Percentiles rank a stretch among this genome's conserved stretches.
Conservation (phyloP, 2,113 vertebrate genomes). For the Nansenia antarctica region DNA sequence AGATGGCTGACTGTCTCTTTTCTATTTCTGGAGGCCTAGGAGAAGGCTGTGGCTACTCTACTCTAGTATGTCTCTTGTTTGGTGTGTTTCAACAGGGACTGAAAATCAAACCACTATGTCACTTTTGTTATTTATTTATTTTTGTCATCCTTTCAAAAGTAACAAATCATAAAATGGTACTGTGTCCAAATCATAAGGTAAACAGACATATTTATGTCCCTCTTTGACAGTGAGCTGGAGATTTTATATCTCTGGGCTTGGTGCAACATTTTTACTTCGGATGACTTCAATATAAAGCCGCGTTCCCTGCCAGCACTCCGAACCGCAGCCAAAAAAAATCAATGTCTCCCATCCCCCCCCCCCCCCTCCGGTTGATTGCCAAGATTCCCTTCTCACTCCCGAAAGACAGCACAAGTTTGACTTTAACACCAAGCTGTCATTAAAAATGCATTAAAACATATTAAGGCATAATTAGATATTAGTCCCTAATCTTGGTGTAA, state of each 20-base stretch:
- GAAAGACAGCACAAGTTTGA: conserved; percentile 50
- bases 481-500: conserved; percentile 71
- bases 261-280: conserved; percentile 42
- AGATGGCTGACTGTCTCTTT: background rate
- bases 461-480: conserved; percentile 77
- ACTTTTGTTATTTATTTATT: conserved; percentile 46
- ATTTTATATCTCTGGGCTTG: conserved; percentile 13
- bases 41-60: too few relatives aligned
- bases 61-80: too few relatives aligned
- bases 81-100: conserved; percentile 15
- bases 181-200: conserved; percentile 56
- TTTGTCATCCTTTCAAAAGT: conserved; percentile 52
- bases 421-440: conserved; percentile 68
- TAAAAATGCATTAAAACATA: conserved; percentile 79
- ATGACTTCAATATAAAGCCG: conserved; percentile 54
- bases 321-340: conserved; percentile 5
- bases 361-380: conserved; percentile 38
- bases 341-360: conserved; percentile 4
- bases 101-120: conserved; percentile 32
- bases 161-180: conserved; percentile 55
- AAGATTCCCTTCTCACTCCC: conserved; percentile 44
- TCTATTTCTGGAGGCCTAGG: background rate
- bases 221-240: conserved; percentile 45
- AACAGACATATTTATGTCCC: conserved; percentile 45
- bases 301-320: conserved; percentile 22